Base-by-base conservation (phyloP, 2,888 invertebrate species). In the Campoletis raptor region DNA sequence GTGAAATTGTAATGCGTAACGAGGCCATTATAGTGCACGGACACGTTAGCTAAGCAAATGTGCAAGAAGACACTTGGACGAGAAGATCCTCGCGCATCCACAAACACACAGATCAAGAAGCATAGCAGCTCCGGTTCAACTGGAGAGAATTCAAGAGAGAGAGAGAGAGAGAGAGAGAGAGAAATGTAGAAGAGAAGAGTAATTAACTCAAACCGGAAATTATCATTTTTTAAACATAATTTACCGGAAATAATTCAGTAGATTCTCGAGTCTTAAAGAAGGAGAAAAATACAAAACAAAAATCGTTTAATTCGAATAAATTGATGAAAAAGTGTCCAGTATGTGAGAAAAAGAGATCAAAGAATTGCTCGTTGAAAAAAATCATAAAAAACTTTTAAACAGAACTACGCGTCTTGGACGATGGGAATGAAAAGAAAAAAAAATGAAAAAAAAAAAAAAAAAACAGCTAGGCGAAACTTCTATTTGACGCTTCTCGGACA, bases 1-100 rank as follows among this genome's bases (percentile, higher is more conserved):
- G 15, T 64, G 66, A 66, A 85, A 88, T 86, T 84, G 86, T 72
- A 83, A 87, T 70, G 86, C 89, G 83, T 85, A 88, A 88, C 83
- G 87, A 78, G 85, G 73, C 85, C 87, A 87, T 89, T 89, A 89
- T 73, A 70, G 80, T 5, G 61, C 61, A 61, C 61, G 61, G 61
- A 15, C 61, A 61, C 30, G 24, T 61, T 61, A 8, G 24, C 61
- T 24, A 30, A 12, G 61, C 61, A 30, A 61, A 57, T 57, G 57
- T 57, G 57, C 57, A 57, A 24, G 57, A 57, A 24, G 24, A 54
- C 24, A 54, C 24, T 57, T 24, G 57, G n/a, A 24, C 57, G 24
- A 24, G 2, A 24, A 7, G 45, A 45, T 45, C 70, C 18, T 45
- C 9, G 30, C 67, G 6, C 24, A 48, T 30, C 57, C 24, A 57